Evolutionary conservation across 1,140 invertebrate genomes (phyloP).

Genomic region (Conus ventricosus): DNA sequence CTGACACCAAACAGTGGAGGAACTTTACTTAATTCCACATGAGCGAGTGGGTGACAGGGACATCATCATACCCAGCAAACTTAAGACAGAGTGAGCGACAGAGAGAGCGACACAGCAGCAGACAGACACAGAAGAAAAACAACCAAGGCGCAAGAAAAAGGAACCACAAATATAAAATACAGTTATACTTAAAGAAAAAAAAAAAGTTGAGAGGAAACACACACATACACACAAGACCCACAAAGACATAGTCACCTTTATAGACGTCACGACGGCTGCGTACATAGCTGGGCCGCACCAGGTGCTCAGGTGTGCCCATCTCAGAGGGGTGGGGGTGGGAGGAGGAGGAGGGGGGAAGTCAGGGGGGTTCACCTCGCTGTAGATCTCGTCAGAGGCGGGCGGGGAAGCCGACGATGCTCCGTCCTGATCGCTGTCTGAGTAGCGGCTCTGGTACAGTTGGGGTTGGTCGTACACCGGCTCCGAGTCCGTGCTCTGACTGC

Average conservation of each 20-base stretch:
- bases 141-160: neutral
- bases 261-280: slow-evolving; percentile 75
- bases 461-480: slow-evolving; percentile 87
- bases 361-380: slow-evolving; percentile 77
- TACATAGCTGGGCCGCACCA: slow-evolving; percentile 78
- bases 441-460: slow-evolving; percentile 55
- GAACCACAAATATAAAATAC: too few relatives aligned
- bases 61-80: too few relatives aligned
- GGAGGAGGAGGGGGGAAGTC: slow-evolving; percentile 72
- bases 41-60: too few relatives aligned
- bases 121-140: neutral
- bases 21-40: too few relatives aligned
- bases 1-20: too few relatives aligned
- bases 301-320: slow-evolving; percentile 70
- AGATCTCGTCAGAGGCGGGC: slow-evolving; percentile 72
- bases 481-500: slow-evolving; percentile 78
- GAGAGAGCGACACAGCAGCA: neutral
- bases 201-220: too few relatives aligned
- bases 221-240: neutral
- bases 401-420: slow-evolving; percentile 63
- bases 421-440: slow-evolving; percentile 69
- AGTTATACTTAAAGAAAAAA: neutral
- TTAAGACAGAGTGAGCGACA: too few relatives aligned
- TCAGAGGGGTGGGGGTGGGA: neutral
- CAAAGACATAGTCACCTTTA: slow-evolving; percentile 69